Evolutionary conservation across 2,113 vertebrate species (phyloP).

Genomic region (Forbesichthys agassizii): DNA sequence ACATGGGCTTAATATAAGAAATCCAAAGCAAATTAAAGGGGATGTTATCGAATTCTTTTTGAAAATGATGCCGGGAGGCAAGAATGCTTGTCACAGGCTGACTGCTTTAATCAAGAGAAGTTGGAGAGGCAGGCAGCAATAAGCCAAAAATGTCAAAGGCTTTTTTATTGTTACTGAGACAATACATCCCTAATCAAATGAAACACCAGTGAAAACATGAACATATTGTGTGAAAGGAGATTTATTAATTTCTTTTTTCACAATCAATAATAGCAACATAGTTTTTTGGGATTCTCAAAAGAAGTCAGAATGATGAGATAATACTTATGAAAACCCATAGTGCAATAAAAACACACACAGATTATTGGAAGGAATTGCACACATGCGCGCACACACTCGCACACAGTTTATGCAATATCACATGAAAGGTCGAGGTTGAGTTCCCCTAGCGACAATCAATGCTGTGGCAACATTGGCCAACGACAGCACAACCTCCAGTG

Average conservation of each 20-base stretch:
- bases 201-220: conserved; percentile 27
- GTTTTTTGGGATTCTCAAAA: not conserved
- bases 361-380: not conserved
- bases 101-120: conserved; percentile 55
- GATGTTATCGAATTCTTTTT: conserved; percentile 23
- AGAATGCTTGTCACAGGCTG: conserved; percentile 25
- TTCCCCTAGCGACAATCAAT: no score
- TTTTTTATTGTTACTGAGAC: conserved; percentile 46
- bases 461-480: no score
- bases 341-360: not conserved
- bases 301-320: not conserved
- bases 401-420: no score
- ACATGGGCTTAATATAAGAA: conserved; percentile 17
- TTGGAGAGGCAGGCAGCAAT: conserved; percentile 59
- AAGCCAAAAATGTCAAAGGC: conserved; percentile 50
- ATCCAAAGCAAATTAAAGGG: conserved; percentile 44
- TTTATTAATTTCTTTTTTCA: conserved; percentile 24
- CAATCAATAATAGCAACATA: not conserved
- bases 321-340: not conserved
- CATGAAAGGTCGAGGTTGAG: no score
- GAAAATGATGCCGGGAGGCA: conserved; percentile 24
- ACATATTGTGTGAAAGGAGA: conserved; percentile 27
- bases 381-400: no score
- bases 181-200: conserved; percentile 53
- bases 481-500: no score